Evolutionary conservation across 2,888 invertebrate genomes (phyloP).

Genomic region (Operophtera brumata): DNA sequence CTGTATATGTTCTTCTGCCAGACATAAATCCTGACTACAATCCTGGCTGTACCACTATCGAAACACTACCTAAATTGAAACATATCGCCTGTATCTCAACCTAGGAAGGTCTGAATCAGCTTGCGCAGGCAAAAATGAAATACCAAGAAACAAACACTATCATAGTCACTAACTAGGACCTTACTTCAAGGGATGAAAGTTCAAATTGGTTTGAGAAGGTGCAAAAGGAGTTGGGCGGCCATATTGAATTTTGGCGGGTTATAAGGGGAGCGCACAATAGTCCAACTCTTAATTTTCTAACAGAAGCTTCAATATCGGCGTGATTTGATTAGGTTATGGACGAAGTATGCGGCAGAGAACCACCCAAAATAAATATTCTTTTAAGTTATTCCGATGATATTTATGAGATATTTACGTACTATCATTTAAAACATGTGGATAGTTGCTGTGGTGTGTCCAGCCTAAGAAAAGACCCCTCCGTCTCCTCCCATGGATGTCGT

Average conservation of each 20-base stretch:
- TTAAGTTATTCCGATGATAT: too few relatives aligned
- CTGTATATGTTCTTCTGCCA: too few relatives aligned
- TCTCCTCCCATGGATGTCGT: too few relatives aligned
- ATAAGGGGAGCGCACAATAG: slow-evolving; percentile 30
- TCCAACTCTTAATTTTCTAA: slow-evolving; percentile 63
- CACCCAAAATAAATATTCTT: neutral
- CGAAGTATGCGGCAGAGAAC: slow-evolving; percentile 31
- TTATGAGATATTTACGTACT: too few relatives aligned
- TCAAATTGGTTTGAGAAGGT: neutral
- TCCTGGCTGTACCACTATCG: neutral
- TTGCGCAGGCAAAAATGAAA: neutral
- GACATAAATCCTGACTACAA: neutral
- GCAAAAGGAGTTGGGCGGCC: neutral
- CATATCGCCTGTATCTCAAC: slow-evolving; percentile 4
- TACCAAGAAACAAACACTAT: neutral
- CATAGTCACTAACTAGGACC: neutral
- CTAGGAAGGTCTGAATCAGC: slow-evolving; percentile 7
- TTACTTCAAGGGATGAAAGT: slow-evolving; percentile 1
- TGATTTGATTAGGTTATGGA: slow-evolving; percentile 58
- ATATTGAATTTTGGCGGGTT: slow-evolving; percentile 28
- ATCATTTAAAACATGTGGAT: too few relatives aligned
- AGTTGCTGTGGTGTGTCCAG: too few relatives aligned
- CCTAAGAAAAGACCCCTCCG: too few relatives aligned
- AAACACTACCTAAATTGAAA: neutral
- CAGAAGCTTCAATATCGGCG: slow-evolving; percentile 53